A percentile compares a stretch with the other conserved stretches of the same genome.
phyloP scores from a whole-genome alignment of 2,113 vertebrate genomes.

The Odontesthes bonariensis region DNA sequence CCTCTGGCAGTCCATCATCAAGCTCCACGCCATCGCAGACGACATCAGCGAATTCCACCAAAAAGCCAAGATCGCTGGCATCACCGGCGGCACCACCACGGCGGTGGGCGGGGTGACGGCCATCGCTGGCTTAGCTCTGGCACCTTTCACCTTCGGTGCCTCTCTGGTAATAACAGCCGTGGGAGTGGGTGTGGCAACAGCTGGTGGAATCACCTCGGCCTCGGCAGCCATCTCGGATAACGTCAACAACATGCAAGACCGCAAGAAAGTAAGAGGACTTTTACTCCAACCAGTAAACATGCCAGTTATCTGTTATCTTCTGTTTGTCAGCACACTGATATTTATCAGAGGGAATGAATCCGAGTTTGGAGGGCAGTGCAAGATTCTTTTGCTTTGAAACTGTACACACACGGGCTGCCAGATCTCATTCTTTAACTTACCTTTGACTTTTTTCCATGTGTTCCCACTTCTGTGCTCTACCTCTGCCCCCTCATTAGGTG shows the following conservation, averaged over 20 bases:
- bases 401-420: too few relatives aligned
- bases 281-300: background rate
- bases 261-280: slow-evolving; percentile 73
- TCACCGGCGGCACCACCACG: slow-evolving; percentile 80
- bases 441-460: background rate
- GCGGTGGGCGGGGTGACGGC: slow-evolving; percentile 78
- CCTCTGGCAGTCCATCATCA: slow-evolving; percentile 79
- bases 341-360: too few relatives aligned
- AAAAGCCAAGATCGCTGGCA: slow-evolving; percentile 77
- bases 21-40: slow-evolving; percentile 75
- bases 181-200: slow-evolving; percentile 74
- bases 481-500: slow-evolving; percentile 34
- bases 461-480: too few relatives aligned
- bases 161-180: slow-evolving; percentile 79
- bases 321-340: too few relatives aligned
- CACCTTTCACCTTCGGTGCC: slow-evolving; percentile 75
- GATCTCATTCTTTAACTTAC: background rate
- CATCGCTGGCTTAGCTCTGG: slow-evolving; percentile 79
- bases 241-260: slow-evolving; percentile 72
- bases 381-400: too few relatives aligned
- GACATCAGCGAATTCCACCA: slow-evolving; percentile 78
- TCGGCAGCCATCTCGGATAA: slow-evolving; percentile 79
- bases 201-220: slow-evolving; percentile 77
- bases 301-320: background rate
- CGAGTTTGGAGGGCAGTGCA: too few relatives aligned